Evolutionary conservation across 2,888 invertebrate species (phyloP).

Genomic region (Lasioglossum calceatum): DNA sequence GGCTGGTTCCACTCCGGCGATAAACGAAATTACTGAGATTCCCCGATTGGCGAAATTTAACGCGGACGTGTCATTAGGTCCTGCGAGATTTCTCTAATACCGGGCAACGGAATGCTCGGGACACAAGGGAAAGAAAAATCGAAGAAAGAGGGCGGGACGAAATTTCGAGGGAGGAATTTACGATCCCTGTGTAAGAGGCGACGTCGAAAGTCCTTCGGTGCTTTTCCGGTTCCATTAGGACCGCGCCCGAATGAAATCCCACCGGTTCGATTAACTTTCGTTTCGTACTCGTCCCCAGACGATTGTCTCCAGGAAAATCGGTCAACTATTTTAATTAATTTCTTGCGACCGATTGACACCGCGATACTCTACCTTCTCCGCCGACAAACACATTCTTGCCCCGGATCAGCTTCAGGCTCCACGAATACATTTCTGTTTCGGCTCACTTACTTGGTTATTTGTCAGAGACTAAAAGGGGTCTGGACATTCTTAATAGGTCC

Average conservation of each 20-base stretch:
- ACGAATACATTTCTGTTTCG: not conserved
- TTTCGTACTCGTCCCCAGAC: not conserved
- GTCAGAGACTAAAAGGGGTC: not conserved
- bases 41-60: constrained; percentile 69
- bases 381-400: constrained; percentile 25
- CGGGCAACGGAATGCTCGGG: constrained; percentile 38
- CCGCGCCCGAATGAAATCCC: constrained; percentile 28
- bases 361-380: not conserved
- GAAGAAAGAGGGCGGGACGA: constrained; percentile 16
- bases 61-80: constrained; percentile 54
- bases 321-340: constrained; percentile 47
- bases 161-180: constrained; percentile 56
- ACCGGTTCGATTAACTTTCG: constrained; percentile 31
- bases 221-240: constrained; percentile 32
- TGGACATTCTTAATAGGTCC: not conserved
- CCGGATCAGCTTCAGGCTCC: not conserved
- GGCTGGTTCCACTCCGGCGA: constrained; percentile 63
- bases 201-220: constrained; percentile 28
- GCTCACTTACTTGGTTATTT: not conserved
- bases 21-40: constrained; percentile 79
- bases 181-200: constrained; percentile 30
- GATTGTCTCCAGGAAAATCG: constrained; percentile 16
- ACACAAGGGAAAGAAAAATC: not conserved
- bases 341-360: constrained; percentile 2
- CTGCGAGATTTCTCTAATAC: constrained; percentile 38